Evolutionary conservation across 2,888 invertebrate species (phyloP), one percentile per base, ranked within the genome.

Genomic region (Eulithis prunata): DNA sequence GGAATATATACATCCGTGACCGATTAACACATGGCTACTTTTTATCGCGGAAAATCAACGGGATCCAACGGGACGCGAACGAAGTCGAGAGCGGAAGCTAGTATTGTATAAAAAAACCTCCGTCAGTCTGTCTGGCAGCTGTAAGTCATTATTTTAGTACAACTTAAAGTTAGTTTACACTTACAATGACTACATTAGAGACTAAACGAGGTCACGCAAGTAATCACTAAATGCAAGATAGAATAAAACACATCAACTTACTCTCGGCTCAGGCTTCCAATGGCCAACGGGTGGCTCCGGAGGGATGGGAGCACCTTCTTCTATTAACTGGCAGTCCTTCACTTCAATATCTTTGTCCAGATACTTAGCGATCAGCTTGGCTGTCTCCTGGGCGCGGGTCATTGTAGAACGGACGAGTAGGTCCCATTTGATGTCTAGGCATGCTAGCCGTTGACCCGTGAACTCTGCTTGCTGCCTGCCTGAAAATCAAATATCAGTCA

Each of bases 291-390:
- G 97, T 0, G 99, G 99, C 79, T 99, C 99, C 0, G 99, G 99
- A 0, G 97, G 97, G 73, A 98, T 96, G 0, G 99, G 99, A 0
- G 98, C 97, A 0, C 99, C 99, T 88, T 99, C 99, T 65, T 97
- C 95, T 21, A 99, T 88, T 75, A 97, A 89, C 75, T 95, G 94
- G 81, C 97, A 97, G 74, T 96, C 93, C 63, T 94, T 93, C 0
- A 96, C 93, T 13, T 87, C 83, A 4, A 94, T 81, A 56, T 95
- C 85, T 56, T 89, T 87, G 89, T 94, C 94, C 54, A 99, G 91
- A 77, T 94, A 94, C 75, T 95, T 94, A 38, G 95, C 94, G 71
- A 99, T 98, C 43, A 99, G 95, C 11, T 94, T 91, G 0, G 97
- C 97, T 0, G 99, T 99, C 87, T 99, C 98, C 74, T 96, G 96